Evolutionary conservation across 2,888 invertebrate species (phyloP).

Genomic region (Metellina segmentata): DNA sequence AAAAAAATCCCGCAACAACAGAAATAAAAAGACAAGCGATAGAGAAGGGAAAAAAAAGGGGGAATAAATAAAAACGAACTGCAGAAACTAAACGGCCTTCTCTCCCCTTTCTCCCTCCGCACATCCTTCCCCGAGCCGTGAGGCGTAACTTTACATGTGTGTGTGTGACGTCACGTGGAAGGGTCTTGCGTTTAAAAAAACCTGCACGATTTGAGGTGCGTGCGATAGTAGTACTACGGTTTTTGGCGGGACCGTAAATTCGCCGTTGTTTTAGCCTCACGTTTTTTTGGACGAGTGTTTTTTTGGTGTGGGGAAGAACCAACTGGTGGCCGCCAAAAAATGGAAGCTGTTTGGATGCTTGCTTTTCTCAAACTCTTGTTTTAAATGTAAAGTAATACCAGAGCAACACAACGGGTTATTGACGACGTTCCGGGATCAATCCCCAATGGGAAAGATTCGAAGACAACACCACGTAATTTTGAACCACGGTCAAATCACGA

Average conservation of each 20-base stretch:
- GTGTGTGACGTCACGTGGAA: constrained; percentile 55
- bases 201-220: background rate
- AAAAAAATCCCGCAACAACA: background rate
- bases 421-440: too few relatives aligned
- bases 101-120: background rate
- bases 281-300: too few relatives aligned
- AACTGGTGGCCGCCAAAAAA: too few relatives aligned
- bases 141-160: constrained; percentile 50
- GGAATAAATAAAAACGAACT: constrained; percentile 20
- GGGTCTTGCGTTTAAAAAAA: constrained; percentile 5
- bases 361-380: too few relatives aligned
- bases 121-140: constrained; percentile 29
- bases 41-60: constrained; percentile 14
- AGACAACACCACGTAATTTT: too few relatives aligned
- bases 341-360: too few relatives aligned
- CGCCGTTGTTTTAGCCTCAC: too few relatives aligned
- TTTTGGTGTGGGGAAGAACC: too few relatives aligned
- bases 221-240: background rate
- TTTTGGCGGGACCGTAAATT: background rate
- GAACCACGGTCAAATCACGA: too few relatives aligned
- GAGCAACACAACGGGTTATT: too few relatives aligned
- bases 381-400: too few relatives aligned
- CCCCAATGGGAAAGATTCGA: too few relatives aligned
- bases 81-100: constrained; percentile 64
- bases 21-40: constrained; percentile 8